Evolutionary conservation across 2,113 vertebrate genomes (phyloP), one percentile per base, ranked within the genome.

Genomic region (Microcebus griseorufus): DNA sequence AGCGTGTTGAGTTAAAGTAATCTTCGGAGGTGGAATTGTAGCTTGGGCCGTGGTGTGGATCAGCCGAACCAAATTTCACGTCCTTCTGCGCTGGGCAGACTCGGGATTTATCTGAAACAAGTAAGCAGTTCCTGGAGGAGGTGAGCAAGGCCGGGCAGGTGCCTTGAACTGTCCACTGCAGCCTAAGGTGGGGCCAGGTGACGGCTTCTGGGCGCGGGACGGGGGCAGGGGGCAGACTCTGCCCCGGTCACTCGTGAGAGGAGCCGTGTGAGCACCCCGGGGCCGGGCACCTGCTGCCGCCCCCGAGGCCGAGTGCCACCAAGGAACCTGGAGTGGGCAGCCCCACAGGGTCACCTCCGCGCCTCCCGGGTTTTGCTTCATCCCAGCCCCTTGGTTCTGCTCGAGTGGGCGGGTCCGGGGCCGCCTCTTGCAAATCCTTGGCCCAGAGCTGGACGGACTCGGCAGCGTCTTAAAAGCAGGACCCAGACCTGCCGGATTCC

Each of bases 111-210:
- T 64, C 45, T 78, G 90, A 78, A 92, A 51, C 53, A 20, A 64
- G 73, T 6, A 75, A 94, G 92, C 97, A 93, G 42, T 96, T 97
- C 92, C 97, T 51, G 95, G 95, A 94, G 96, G 90, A 82, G 65
- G 55, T 23, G 80, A 88, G 87, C 34, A 72, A 62, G 88, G 93
- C 42, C 0, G n/a, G 25, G 55, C n/a, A 1, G 90, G 45, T 67
- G 78, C 94, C 93, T 23, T 25, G 65, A 32, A 48, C 39, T 3
- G 4, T 23, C 29, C 1, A 1, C 34, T 37, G 25, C 6, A 12
- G 39, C 73, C 27, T 27, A 1, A 18, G 80, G 48, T 1, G 27
- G 48, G n/a, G 67, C 55, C 1, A 0, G 64, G 58, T 6, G 4
- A 11, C 83, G 18, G 75, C 17, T 65, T n/a, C 18, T 23, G 69